These are phyloP conservation scores for Cephalopterus ornatus DNA, from an alignment of 2,113 vertebrate genomes.

Conservation along the genomic window DNA sequence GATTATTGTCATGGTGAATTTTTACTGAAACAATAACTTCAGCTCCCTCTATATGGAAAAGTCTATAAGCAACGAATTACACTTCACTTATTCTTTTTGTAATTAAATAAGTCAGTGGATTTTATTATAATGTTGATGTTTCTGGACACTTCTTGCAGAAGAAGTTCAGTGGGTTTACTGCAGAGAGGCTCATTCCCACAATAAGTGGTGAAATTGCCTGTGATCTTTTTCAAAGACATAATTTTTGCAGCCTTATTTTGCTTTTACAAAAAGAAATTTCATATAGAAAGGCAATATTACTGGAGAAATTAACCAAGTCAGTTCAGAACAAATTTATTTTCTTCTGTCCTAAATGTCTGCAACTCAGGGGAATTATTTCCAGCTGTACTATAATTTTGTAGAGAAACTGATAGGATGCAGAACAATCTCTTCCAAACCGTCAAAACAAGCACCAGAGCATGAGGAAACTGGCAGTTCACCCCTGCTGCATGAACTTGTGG, in stretches of 20 bases:
- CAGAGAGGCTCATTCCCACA: not conserved
- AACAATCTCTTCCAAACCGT: not conserved
- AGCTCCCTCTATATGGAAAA: not conserved
- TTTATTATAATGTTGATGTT: not conserved
- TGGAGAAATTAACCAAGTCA: not conserved
- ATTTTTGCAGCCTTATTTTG: not conserved
- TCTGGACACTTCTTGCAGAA: not conserved
- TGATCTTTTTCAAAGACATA: not conserved
- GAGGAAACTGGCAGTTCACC: not conserved
- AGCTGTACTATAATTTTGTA: not conserved
- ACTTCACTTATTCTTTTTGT: constrained; percentile 12
- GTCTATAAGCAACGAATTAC: not conserved
- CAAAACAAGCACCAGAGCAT: not conserved
- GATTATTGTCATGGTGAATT: constrained; percentile 41
- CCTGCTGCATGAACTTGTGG: not conserved
- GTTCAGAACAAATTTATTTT: not conserved
- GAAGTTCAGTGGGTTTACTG: not conserved
- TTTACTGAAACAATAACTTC: constrained; percentile 39
- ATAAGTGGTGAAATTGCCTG: not conserved
- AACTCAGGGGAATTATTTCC: not conserved
- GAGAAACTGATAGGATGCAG: not conserved
- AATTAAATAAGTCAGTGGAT: not conserved
- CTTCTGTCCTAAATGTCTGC: not conserved
- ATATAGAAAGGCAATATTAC: not conserved
- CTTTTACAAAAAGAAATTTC: not conserved